These are phyloP conservation scores for Acanthosepion pharaonis DNA, from an alignment of 2,888 invertebrate species.

Conservation along the genomic window DNA sequence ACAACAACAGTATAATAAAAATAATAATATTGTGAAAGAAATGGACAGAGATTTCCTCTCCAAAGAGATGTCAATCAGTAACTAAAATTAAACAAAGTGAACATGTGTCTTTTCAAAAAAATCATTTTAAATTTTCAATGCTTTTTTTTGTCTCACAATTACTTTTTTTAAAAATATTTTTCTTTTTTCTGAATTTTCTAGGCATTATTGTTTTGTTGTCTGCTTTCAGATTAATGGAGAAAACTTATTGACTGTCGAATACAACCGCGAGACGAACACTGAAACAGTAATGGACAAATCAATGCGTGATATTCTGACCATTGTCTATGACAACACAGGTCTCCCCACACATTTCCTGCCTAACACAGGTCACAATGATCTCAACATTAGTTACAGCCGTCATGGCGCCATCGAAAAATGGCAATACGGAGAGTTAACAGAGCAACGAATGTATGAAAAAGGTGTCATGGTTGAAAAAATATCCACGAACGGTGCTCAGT, in stretches of 20 bases:
- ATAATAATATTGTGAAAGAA: too few species aligned
- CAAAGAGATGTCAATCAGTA: too few species aligned
- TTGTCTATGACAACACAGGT: conserved; percentile 91
- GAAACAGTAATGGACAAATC: conserved; percentile 92
- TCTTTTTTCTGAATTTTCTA: background rate
- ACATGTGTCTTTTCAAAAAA: too few species aligned
- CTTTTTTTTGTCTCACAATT: background rate
- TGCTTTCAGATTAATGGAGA: conserved; percentile 88
- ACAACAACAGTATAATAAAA: too few species aligned
- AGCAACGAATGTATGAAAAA: conserved; percentile 86
- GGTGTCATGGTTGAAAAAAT: conserved; percentile 91
- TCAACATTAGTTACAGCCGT: conserved; percentile 89
- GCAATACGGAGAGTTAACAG: conserved; percentile 93
- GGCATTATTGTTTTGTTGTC: conserved; percentile 37
- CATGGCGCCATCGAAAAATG: conserved; percentile 92
- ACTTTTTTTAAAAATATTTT: background rate
- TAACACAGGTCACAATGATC: conserved; percentile 61
- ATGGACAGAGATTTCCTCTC: too few species aligned
- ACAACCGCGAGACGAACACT: conserved; percentile 90
- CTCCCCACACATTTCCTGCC: conserved; percentile 80
- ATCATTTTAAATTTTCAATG: background rate
- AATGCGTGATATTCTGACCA: conserved; percentile 86
- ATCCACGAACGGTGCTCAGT: conserved; percentile 86
- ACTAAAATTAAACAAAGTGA: too few species aligned
- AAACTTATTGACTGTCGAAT: conserved; percentile 90